Evolutionary conservation across 2,888 invertebrate species (phyloP).

Genomic region (Alsophila aescularia): DNA sequence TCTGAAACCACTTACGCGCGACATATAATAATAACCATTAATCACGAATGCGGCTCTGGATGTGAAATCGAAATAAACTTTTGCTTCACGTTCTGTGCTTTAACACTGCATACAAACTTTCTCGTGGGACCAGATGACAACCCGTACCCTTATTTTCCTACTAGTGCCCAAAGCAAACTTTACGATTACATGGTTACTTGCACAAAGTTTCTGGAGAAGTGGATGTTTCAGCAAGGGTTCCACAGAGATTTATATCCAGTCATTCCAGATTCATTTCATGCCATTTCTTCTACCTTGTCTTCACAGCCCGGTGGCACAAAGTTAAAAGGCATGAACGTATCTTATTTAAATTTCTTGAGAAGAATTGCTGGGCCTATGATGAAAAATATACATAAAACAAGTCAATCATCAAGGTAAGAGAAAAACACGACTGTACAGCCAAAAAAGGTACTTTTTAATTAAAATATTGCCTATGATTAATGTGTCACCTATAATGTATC

Average conservation of each 20-base stretch:
- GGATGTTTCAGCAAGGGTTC: slow-evolving; percentile 80
- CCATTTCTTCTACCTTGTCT: slow-evolving; percentile 61
- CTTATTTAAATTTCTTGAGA: slow-evolving; percentile 70
- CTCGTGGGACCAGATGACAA: slow-evolving; percentile 54
- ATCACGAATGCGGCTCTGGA: slow-evolving; percentile 59
- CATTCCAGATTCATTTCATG: slow-evolving; percentile 75
- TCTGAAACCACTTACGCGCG: slow-evolving; percentile 49
- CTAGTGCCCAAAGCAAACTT: slow-evolving; percentile 52
- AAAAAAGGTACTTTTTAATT: too few relatives aligned
- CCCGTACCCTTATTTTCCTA: slow-evolving; percentile 73
- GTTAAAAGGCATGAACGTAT: slow-evolving; percentile 70
- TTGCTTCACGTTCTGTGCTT: slow-evolving; percentile 67
- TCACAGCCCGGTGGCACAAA: slow-evolving; percentile 54
- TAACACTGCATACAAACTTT: slow-evolving; percentile 64
- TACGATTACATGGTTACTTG: slow-evolving; percentile 65
- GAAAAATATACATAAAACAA: slow-evolving; percentile 70
- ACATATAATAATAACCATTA: slow-evolving; percentile 55
- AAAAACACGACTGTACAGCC: too few relatives aligned
- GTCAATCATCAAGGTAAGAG: too few relatives aligned
- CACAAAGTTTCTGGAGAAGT: slow-evolving; percentile 68
- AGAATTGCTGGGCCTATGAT: slow-evolving; percentile 75
- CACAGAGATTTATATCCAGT: slow-evolving; percentile 73
- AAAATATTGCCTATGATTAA: too few relatives aligned
- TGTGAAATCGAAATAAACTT: slow-evolving; percentile 71
- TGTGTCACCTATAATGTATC: too few relatives aligned